Evolutionary conservation across 1,140 invertebrate genomes (phyloP), one percentile per base, ranked within the genome.

Genomic region (Platyscapa corneri): DNA sequence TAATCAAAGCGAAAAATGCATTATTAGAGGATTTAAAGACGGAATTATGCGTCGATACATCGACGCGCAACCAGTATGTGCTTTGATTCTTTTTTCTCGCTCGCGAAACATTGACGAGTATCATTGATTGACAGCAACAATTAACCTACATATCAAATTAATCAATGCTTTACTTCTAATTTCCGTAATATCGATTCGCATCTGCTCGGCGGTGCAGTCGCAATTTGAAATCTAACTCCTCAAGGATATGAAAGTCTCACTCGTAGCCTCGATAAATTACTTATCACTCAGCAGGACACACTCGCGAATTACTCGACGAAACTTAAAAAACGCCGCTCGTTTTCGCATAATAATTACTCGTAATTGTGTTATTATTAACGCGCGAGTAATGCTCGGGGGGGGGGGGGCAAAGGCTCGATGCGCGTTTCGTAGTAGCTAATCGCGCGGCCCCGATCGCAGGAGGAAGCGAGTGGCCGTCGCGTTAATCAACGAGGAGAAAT

Each of bases 141-240:
- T 72, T 72, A 72, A 72, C 34, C 67, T 72, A 39, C 34, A 72
- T 23, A 39, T 39, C 34, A 72, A 72, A 39, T 72, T 72, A 72
- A 72, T 72, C 34, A 72, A 39, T 72, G 12, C 67, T 39, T 23
- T 39, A 39, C 32, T 72, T 72, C 18, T 37, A 72, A 72, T 72
- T 72, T 5, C 34, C 39, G 10, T 39, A 72, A 72, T 72, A 72
- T 20, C 16, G 27, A 23, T 39, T 37, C 18, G 20, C 6, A 72
- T 72, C 67, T 23, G 16, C 46, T 39, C 34, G 83, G 23, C 42
- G 23, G 39, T 37, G 39, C 67, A n/a, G n/a, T 72, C 39, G 39
- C 67, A 39, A 72, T 37, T 72, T 72, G 67, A 72, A 72, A 72
- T 72, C 34, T 39, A 39, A 39, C 67, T 39, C n/a, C 2, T 18